Evolutionary conservation across 2,888 invertebrate species (phyloP), one percentile per base, ranked within the genome.

Genomic region (Lypha dubia): DNA sequence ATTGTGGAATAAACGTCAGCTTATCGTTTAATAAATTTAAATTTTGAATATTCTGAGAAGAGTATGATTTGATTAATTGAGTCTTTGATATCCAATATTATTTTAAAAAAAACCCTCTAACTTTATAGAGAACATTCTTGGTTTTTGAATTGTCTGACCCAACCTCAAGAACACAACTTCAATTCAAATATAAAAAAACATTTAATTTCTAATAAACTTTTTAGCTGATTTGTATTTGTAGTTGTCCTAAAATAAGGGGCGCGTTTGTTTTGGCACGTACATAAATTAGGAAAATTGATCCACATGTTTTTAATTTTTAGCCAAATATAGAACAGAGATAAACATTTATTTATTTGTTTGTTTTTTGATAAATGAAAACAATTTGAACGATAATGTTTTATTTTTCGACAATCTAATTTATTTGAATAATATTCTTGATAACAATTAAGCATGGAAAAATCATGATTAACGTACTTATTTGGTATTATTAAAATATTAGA

Each of bases 211-310:
- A 53, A 11, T 22, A 53, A 13, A 28, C 56, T 28, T 44, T 56
- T 9, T 56, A 44, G 24, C 28, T 3, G 9, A 28, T 60, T 71
- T 71, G 28, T 56, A 41, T 56, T 70, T 38, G 68, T 68, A 53
- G 53, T 35, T n/a, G 73, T 15, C 22, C 13, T n/a, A 22, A 58
- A 67, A 65, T 46, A 49, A 41, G 80, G 74, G 80, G 80, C 80
- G 44, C 74, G 80, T 53, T 80, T 51, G 6, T 11, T 41, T 73
- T 32, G 60, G 32, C 80, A 80, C 80, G 74, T 58, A 80, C 79
- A 71, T 58, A 80, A 56, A 13, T 56, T 58, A 65, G 20, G 24
- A 49, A 79, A 65, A 67, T 35, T 28, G 58, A 1, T 9, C 28
- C 13, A 41, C 9, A 11, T 41, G 4, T 56, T 6, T 17, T 38